phyloP scores from a whole-genome alignment of 2,797 vertebrate genomes.

The Chloroceryle inda region DNA sequence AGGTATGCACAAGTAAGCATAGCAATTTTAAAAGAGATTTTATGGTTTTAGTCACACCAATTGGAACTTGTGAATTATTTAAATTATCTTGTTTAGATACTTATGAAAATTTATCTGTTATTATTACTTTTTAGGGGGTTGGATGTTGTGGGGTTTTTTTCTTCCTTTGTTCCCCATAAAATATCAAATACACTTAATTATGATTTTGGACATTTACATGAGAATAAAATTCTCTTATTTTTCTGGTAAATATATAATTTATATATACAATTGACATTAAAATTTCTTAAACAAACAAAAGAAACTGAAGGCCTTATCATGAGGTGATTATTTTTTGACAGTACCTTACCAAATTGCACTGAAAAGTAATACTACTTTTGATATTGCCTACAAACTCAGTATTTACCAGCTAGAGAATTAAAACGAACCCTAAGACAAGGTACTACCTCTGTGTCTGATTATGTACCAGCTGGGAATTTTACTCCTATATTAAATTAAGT shows the following conservation, averaged over 20 bases:
- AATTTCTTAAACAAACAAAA: background rate
- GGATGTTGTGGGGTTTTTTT: background rate
- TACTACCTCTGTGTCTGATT: background rate
- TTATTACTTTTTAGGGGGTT: background rate
- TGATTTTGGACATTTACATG: background rate
- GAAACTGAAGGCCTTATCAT: background rate
- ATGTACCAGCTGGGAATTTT: background rate
- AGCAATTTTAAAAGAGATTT: background rate
- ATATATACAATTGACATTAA: background rate
- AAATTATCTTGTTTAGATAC: background rate
- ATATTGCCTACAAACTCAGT: background rate
- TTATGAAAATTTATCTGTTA: background rate
- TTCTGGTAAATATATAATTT: background rate
- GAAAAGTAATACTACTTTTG: background rate
- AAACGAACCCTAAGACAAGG: background rate
- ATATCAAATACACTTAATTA: background rate
- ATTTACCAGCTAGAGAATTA: background rate
- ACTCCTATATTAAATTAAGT: slow-evolving; percentile 14
- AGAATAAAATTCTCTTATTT: background rate
- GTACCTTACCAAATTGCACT: background rate
- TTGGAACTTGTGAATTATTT: background rate
- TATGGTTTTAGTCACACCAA: background rate
- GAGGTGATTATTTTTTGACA: background rate
- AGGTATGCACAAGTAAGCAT: background rate
- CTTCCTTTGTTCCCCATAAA: background rate